phyloP scores from a whole-genome alignment of 2,113 vertebrate species.

The Corythornis vintsioides region DNA sequence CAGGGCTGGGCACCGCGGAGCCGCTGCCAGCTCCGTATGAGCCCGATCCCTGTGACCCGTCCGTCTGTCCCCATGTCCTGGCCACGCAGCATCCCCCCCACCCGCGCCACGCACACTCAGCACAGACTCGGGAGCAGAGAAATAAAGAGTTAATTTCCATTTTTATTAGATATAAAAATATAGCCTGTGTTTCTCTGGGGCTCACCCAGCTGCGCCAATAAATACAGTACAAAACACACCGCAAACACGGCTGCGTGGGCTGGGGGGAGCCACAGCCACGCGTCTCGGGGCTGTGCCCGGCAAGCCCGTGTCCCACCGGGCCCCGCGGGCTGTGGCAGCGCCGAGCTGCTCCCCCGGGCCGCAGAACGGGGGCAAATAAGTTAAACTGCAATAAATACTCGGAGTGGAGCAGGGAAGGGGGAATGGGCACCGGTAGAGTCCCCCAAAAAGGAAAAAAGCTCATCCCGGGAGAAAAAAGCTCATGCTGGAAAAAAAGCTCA shows the following conservation, averaged over 20 bases:
- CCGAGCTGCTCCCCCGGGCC: neutral
- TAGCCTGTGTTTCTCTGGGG: neutral
- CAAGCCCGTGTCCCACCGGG: neutral
- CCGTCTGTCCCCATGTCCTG: neutral
- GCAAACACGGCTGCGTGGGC: neutral
- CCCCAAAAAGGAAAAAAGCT: neutral
- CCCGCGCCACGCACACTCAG: neutral
- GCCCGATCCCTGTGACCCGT: accelerated
- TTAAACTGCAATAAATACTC: conserved; percentile 12
- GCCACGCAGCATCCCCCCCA: neutral
- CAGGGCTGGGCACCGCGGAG: neutral
- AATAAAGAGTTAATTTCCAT: conserved; percentile 33
- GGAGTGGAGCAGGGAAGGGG: neutral
- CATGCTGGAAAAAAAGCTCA: neutral
- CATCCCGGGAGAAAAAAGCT: neutral
- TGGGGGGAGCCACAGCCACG: neutral
- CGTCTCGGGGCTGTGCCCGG: neutral
- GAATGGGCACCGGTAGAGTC: neutral
- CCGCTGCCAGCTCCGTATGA: neutral
- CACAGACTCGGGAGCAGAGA: neutral
- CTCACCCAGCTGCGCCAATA: conserved; percentile 28
- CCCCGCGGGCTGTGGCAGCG: neutral
- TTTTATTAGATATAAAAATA: neutral
- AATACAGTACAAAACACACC: conserved; percentile 23
- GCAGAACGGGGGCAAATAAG: neutral